These are phyloP conservation scores for Hemithea aestivaria DNA, from an alignment of 2,888 invertebrate species.

Conservation along the genomic window DNA sequence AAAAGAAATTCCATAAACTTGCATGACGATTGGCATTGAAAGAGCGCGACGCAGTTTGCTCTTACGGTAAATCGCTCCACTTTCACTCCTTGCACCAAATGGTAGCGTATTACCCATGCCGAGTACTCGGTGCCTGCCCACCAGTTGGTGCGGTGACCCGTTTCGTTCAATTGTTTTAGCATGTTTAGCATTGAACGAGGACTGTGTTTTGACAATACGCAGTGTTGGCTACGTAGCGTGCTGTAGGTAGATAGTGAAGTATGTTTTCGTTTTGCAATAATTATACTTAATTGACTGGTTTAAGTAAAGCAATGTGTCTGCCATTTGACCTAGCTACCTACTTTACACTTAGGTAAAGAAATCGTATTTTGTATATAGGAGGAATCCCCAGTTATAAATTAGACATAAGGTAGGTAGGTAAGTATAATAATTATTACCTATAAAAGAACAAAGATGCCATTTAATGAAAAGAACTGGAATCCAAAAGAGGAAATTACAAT, in stretches of 20 bases:
- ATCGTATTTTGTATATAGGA: too few relatives aligned
- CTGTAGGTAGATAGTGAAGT: too few relatives aligned
- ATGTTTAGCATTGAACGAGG: constrained; percentile 30
- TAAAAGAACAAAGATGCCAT: too few relatives aligned
- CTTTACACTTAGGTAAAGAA: constrained; percentile 3
- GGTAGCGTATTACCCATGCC: constrained; percentile 26
- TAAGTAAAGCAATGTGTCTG: constrained; percentile 4
- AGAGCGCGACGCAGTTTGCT: constrained; percentile 1
- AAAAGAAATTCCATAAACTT: too few relatives aligned
- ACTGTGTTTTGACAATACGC: constrained; percentile 60
- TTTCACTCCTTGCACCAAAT: constrained; percentile 37
- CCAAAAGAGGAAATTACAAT: too few relatives aligned
- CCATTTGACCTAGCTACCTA: too few relatives aligned
- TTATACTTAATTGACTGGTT: constrained; percentile 18
- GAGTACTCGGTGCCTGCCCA: constrained; percentile 18
- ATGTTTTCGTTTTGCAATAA: constrained; percentile 10
- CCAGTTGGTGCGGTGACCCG: constrained; percentile 24
- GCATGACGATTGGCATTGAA: too few relatives aligned
- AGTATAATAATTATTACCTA: too few relatives aligned
- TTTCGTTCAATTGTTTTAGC: constrained; percentile 47
- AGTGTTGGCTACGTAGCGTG: constrained; percentile 24
- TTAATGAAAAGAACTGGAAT: too few relatives aligned
- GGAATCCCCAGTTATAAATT: too few relatives aligned
- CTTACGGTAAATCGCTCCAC: constrained; percentile 39
- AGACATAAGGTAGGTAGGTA: too few relatives aligned